Base-by-base conservation (phyloP, 2,797 vertebrate genomes). In the Dendrocincla fuliginosa region DNA sequence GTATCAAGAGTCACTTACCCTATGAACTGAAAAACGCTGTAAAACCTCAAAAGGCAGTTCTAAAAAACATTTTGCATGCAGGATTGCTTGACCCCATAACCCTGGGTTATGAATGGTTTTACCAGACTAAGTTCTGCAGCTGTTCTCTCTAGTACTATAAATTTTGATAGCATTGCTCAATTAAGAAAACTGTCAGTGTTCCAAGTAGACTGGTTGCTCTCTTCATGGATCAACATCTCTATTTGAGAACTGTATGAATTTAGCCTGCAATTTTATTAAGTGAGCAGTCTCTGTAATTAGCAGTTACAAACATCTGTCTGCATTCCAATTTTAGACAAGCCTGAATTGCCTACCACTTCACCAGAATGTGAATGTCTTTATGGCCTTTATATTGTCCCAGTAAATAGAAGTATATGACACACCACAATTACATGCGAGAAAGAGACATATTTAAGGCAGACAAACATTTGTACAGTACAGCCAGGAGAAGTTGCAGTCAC, bases 181-280 rank as follows among this genome's bases (percentile, higher is more conserved):
- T 32, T 81, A 47, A 87, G 71, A 80, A 47, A 79, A 70, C 35
- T 30, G 9, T 50, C 88, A 88, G 56, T 64, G 20, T 41, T 79
- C 5, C 46, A 84, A 87, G 49, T 32, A 95, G 67, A 44, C 10
- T 70, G 18, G 44, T 56, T 42, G 28, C 8, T 87, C 37, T 82
- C 87, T 91, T 37, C 42, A 35, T 32, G 16, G 33, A 61, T 69
- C 53, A 65, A 30, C 35, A 37, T 39, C 49, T 79, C 25, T 28
- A 70, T 76, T 44, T 91, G 23, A 33, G 41, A 76, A 61, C 52
- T 61, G 44, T 76, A 89, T 60, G 27, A 64, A 71, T 82, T 90
- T 84, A 95, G 49, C 10, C 52, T 84, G n/a, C 76, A 63, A 79
- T 89, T 87, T 87, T 70, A 93, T 91, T 96, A 92, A 89, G 44